A percentile compares a stretch with the other conserved stretches of the same genome.
phyloP scores from a whole-genome alignment of 2,113 vertebrate species.

The Neogale vison region DNA sequence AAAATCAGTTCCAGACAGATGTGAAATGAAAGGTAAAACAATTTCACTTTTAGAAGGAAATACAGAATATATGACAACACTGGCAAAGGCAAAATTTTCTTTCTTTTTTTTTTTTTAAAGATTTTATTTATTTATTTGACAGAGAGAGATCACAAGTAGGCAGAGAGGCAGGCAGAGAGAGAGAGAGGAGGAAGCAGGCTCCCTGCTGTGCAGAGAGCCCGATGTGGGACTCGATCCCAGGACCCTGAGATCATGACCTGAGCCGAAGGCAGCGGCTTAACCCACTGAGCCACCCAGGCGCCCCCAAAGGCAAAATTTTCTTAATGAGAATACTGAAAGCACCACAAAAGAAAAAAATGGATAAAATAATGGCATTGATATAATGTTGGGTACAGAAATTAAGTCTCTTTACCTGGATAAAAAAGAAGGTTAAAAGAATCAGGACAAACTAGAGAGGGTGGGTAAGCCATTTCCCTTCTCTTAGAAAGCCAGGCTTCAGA shows the following conservation, averaged over 20 bases:
- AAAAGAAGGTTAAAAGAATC: not conserved
- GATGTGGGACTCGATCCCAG: too few species aligned
- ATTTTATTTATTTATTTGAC: too few species aligned
- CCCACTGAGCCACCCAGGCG: too few species aligned
- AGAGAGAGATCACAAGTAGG: too few species aligned
- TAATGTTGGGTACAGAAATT: not conserved
- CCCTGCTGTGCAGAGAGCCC: too few species aligned
- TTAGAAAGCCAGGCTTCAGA: not conserved
- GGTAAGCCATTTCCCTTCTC: not conserved
- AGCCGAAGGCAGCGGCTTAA: too few species aligned
- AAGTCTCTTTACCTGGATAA: not conserved
- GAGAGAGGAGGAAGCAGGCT: too few species aligned
- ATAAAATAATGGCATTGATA: not conserved
- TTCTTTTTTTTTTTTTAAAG: too few species aligned
- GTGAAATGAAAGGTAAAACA: not conserved
- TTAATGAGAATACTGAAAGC: not conserved
- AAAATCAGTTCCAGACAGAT: not conserved
- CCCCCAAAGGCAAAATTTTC: not conserved
- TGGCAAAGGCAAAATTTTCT: not conserved
- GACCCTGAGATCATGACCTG: too few species aligned
- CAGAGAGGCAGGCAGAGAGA: too few species aligned
- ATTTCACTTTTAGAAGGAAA: not conserved
- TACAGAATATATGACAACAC: not conserved
- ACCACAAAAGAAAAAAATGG: not conserved
- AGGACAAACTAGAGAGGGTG: not conserved